phyloP scores from a whole-genome alignment of 2,113 vertebrate genomes.

The Nycticorax nycticorax region DNA sequence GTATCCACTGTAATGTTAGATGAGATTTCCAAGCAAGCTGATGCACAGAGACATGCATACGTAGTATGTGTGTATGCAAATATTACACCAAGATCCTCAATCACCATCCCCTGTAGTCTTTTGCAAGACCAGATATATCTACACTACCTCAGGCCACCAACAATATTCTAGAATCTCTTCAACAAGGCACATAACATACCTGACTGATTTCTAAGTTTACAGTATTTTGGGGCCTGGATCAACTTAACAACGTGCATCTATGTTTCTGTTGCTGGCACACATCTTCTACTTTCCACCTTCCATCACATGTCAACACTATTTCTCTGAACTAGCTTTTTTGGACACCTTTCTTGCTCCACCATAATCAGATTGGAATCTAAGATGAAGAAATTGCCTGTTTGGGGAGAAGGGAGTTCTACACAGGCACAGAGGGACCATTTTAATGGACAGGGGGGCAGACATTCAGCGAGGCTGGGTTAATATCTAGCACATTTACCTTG shows the following conservation, averaged over 20 bases:
- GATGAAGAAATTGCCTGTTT: not conserved
- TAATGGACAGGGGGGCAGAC: not conserved
- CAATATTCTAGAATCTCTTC: not conserved
- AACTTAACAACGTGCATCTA: not conserved
- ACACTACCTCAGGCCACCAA: not conserved
- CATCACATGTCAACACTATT: not conserved
- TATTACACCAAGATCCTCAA: not conserved
- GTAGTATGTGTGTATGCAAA: fast-evolving
- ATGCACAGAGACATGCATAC: not conserved
- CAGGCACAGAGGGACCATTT: not conserved
- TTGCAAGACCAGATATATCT: not conserved
- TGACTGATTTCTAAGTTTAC: not conserved
- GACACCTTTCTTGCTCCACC: not conserved
- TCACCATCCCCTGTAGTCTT: not conserved
- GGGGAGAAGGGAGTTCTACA: not conserved
- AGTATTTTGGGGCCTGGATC: not conserved
- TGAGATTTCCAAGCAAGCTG: not conserved
- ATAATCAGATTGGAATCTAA: not conserved
- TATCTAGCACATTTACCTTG: not conserved
- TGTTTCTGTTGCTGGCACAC: not conserved
- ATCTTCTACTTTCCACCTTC: not conserved
- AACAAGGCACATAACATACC: not conserved
- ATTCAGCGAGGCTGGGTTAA: not conserved
- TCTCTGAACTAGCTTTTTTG: not conserved
- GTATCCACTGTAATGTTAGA: not conserved